Base-by-base conservation (phyloP, 2,888 invertebrate species). In the Celastrina argiolus region DNA sequence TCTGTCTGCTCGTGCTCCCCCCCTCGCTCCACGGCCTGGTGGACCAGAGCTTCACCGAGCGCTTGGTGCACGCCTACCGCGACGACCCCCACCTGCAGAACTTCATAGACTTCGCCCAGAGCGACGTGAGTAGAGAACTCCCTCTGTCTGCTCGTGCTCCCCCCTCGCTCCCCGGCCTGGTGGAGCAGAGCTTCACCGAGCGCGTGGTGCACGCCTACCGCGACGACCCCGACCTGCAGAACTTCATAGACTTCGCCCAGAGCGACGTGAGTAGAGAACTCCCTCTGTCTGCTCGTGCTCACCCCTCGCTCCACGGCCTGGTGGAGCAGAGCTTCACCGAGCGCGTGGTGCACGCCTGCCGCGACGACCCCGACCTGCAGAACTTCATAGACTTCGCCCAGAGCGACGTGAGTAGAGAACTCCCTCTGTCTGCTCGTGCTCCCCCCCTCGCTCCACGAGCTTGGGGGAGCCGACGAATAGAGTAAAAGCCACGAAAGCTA, bases 351-450 rank as follows among this genome's bases (percentile, higher is more conserved):
- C 96, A 97, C 78, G 95, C 96, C 0, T 98, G 98, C 81, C 92
- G 98, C 58, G 98, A 98, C 81, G 98, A 98, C 87, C 95, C 96
- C 0, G 98, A 98, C 86, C 91, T 98, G 66, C 97, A 97, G 84
- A 98, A 98, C 88, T 95, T 98, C 71, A 98, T 98, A 71, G 98
- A 98, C 84, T 98, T 97, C 89, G 96, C 97, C 51, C 98, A 98
- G 85, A 95, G 97, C 85, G 97, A 97, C 85, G 97, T 96, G 82
- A 92, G 88, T 82, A n/a, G 41, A 14, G 41, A 14, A n/a, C 41
- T n/a, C 41, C 14, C n/a, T 6, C n/a, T 10, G 41, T n/a, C n/a
- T n/a, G n/a, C n/a, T n/a, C n/a, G n/a, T n/a, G n/a, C n/a, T n/a
- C n/a, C n/a, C n/a, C n/a, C n/a, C n/a, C n/a, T n/a, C n/a, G n/a